Conservation (phyloP, 92 coral and sea anemone genomes). For the Chrysogorgia sp. region DNA sequence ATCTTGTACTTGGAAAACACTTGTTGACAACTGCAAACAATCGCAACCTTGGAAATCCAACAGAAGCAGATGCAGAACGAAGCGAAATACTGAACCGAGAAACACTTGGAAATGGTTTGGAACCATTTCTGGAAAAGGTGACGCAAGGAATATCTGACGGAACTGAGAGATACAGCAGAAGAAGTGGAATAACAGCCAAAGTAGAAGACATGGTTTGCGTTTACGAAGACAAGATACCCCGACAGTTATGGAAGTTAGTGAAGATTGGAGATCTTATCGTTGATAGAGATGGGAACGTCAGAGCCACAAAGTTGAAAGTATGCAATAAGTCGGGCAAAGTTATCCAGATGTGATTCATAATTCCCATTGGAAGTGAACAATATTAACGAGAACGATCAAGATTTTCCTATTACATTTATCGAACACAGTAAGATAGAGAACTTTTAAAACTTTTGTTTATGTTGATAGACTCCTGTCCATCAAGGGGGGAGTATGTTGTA, state of each 20-base stretch:
- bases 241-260: slow-evolving; percentile 3
- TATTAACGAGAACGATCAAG: neutral
- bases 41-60: neutral
- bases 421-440: slow-evolving; percentile 44
- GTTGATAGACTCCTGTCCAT: too few relatives aligned
- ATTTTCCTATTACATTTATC: slow-evolving; percentile 24
- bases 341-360: slow-evolving; percentile 28
- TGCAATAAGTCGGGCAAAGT: slow-evolving; percentile 35
- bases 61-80: neutral
- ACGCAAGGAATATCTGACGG: slow-evolving; percentile 24
- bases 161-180: neutral
- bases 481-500: too few relatives aligned
- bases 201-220: slow-evolving; percentile 35
- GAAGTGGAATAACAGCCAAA: neutral
- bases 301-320: slow-evolving; percentile 5
- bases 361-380: slow-evolving; percentile 43
- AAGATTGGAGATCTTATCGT: neutral
- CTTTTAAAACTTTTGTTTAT: too few relatives aligned
- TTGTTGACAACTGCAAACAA: neutral
- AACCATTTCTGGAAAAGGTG: slow-evolving; percentile 42
- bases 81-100: neutral
- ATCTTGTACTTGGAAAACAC: neutral
- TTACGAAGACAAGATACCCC: slow-evolving; percentile 15
- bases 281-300: slow-evolving; percentile 10
- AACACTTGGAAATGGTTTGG: slow-evolving; percentile 16